Conservation (phyloP, 2,797 vertebrate species). For the Enteromius afrohamiltoni region DNA sequence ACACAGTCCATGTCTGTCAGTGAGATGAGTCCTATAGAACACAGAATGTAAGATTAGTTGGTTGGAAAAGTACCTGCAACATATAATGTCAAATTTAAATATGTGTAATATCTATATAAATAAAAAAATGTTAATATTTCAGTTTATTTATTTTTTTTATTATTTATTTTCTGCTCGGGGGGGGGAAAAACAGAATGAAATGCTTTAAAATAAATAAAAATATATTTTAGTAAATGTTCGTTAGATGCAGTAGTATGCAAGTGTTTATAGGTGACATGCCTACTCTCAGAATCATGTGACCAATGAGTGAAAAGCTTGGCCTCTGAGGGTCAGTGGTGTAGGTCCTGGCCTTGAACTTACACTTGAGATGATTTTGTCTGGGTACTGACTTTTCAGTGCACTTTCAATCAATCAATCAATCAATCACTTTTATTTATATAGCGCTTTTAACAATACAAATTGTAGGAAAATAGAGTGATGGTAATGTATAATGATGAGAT, state of each 20-base stretch:
- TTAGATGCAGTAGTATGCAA: not conserved
- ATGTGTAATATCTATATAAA: not conserved
- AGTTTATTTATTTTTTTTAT: not conserved
- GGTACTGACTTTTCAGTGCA: not conserved
- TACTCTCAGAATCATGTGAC: not conserved
- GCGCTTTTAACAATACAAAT: too few relatives aligned
- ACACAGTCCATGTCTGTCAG: not conserved
- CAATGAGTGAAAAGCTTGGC: not conserved
- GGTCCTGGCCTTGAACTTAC: conserved; percentile 5
- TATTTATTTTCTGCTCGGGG: not conserved
- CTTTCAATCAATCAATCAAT: not conserved
- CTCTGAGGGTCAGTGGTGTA: not conserved
- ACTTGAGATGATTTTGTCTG: not conserved
- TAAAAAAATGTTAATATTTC: not conserved
- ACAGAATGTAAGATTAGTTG: not conserved
- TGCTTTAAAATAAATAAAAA: not conserved
- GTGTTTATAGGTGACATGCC: not conserved
- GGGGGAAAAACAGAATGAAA: not conserved
- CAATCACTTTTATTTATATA: too few relatives aligned
- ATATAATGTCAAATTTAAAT: not conserved
- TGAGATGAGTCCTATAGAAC: not conserved
- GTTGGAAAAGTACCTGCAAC: not conserved
- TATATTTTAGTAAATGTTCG: not conserved
- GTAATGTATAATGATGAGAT: too few relatives aligned
- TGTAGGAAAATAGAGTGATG: too few relatives aligned